A percentile compares a stretch with the other conserved stretches of the same genome.
These are phyloP conservation scores for Patella vulgata DNA, from an alignment of 1,140 invertebrate species.

Conservation along the genomic window DNA sequence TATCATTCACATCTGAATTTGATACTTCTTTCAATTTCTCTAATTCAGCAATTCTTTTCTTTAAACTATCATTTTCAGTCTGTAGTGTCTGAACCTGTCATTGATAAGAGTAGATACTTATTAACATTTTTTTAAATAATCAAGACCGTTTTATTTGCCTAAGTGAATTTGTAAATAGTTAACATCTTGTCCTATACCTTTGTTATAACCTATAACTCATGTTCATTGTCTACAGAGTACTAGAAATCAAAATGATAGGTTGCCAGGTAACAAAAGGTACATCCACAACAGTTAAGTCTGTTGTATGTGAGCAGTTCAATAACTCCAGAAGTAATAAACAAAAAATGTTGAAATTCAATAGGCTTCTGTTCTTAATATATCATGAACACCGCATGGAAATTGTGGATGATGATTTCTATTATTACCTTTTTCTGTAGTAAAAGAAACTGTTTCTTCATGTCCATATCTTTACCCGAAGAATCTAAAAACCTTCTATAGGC, in stretches of 20 bases:
- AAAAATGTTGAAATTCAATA: no score
- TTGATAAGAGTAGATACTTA: no score
- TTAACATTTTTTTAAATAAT: conserved; percentile 2
- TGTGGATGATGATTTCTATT: no score
- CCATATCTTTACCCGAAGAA: conserved; percentile 79
- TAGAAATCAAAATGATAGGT: no score
- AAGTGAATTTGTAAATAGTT: background rate
- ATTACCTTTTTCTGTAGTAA: conserved; percentile 76
- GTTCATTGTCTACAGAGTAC: no score
- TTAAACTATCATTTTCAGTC: conserved; percentile 77
- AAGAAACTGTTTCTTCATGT: conserved; percentile 77
- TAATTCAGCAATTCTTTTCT: conserved; percentile 71
- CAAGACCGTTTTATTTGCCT: background rate
- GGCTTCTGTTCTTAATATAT: no score
- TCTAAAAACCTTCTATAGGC: conserved; percentile 88
- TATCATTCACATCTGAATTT: conserved; percentile 46
- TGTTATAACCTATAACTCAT: no score
- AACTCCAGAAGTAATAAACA: no score
- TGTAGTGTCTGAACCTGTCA: conserved; percentile 75
- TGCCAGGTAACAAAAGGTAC: no score
- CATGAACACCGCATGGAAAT: no score
- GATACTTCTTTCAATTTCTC: conserved; percentile 56
- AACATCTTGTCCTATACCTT: background rate
- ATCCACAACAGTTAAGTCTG: no score
- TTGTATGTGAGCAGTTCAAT: no score